Evolutionary conservation across 2,797 vertebrate genomes (phyloP).

Genomic region (Labeo calbasu): DNA sequence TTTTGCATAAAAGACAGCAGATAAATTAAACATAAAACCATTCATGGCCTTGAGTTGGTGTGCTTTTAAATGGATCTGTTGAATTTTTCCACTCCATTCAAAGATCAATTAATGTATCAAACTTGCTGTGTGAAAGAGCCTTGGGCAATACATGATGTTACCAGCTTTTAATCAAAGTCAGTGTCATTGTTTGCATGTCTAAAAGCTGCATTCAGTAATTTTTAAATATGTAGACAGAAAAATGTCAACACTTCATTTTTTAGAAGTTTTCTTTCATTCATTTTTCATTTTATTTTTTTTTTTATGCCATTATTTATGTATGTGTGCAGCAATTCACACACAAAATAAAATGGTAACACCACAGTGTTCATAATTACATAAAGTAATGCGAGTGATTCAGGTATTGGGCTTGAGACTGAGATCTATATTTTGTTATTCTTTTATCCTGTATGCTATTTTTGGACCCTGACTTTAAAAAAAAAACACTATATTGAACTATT

Average conservation of each 20-base stretch:
- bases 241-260: not conserved
- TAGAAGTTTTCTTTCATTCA: not conserved
- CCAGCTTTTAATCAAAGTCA: constrained; percentile 26
- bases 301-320: not conserved
- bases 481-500: not conserved
- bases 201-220: not conserved
- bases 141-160: constrained; percentile 3
- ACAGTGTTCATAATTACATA: not conserved
- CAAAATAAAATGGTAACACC: too few relatives aligned
- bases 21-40: not conserved
- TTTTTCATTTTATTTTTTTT: not conserved
- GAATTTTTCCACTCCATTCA: constrained; percentile 1
- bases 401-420: not conserved
- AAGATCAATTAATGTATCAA: constrained; percentile 31
- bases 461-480: not conserved
- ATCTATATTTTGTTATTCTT: not conserved
- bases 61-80: constrained; percentile 20
- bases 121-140: constrained; percentile 19
- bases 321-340: not conserved
- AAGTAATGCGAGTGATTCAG: not conserved
- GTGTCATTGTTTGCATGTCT: not conserved
- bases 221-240: not conserved
- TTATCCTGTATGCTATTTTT: too few relatives aligned
- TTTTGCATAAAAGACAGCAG: not conserved
- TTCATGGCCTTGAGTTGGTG: not conserved